Conservation (phyloP, 30 jellyfish, hydroid and myxozoan genomes). For the Calvadosia cruxmelitensis region DNA sequence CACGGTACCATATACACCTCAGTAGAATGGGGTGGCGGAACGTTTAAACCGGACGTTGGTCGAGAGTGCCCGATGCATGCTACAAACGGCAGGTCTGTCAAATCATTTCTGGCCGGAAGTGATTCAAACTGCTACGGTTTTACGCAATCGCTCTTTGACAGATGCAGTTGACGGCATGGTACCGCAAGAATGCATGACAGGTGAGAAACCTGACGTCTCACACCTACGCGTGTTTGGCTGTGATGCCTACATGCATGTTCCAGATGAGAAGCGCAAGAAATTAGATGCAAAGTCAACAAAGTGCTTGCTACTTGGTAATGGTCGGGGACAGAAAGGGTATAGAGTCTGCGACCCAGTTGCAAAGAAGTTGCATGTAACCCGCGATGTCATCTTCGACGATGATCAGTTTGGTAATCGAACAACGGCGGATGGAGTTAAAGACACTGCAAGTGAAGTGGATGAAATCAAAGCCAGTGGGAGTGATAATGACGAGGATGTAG, state of each 20-base stretch:
- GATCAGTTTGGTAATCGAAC: slow-evolving; percentile 9
- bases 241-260: slow-evolving; percentile 19
- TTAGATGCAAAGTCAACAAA: slow-evolving; percentile 32
- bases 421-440: too few relatives aligned
- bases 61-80: slow-evolving; percentile 8
- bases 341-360: slow-evolving; percentile 8
- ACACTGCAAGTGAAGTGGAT: too few relatives aligned
- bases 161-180: slow-evolving; percentile 15
- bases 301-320: slow-evolving; percentile 3
- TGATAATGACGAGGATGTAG: too few relatives aligned
- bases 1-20: slow-evolving; percentile 7
- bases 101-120: slow-evolving; percentile 11
- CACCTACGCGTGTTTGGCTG: slow-evolving; percentile 15
- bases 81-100: slow-evolving; percentile 7
- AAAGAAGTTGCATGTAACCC: neutral
- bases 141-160: slow-evolving; percentile 8
- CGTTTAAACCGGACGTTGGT: slow-evolving; percentile 3
- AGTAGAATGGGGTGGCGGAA: slow-evolving; percentile 11
- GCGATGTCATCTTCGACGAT: slow-evolving; percentile 6
- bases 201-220: slow-evolving; percentile 4
- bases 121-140: neutral
- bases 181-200: slow-evolving; percentile 4
- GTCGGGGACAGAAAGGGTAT: slow-evolving; percentile 4
- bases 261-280: slow-evolving; percentile 14
- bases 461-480: too few relatives aligned